These are phyloP conservation scores for Cantharis nigra DNA, from an alignment of 2,888 invertebrate species.

Conservation along the genomic window DNA sequence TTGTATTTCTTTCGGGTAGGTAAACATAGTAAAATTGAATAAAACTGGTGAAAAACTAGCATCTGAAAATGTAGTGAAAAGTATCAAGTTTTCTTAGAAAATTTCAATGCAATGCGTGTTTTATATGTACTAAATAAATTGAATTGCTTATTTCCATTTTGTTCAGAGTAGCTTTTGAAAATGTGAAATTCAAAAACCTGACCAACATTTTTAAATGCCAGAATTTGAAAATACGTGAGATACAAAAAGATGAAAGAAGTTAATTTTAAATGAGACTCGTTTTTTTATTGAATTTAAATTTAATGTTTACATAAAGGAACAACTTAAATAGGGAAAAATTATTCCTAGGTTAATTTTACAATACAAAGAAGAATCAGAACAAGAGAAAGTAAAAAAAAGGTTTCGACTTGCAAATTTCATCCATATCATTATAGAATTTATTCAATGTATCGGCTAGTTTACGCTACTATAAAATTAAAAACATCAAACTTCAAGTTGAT, in stretches of 20 bases:
- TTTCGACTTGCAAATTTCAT: background rate
- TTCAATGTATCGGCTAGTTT: background rate
- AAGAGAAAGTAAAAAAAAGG: background rate
- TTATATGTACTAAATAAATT: slow-evolving; percentile 9
- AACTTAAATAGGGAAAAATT: background rate
- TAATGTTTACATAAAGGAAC: background rate
- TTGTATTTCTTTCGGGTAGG: too few relatives aligned
- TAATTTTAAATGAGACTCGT: background rate
- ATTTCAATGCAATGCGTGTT: slow-evolving; percentile 14
- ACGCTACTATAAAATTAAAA: background rate
- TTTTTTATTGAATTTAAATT: background rate
- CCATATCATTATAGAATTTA: background rate
- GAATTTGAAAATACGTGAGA: background rate
- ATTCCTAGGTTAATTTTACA: background rate
- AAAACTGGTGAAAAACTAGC: background rate
- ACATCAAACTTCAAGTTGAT: background rate
- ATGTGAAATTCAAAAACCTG: slow-evolving; percentile 15
- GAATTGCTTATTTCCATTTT: slow-evolving; percentile 6
- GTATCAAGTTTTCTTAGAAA: slow-evolving; percentile 5
- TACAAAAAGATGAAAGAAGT: background rate
- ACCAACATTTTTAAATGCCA: background rate
- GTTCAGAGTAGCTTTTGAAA: background rate
- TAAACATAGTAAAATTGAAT: background rate
- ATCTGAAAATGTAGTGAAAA: background rate
- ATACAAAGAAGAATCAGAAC: background rate